phyloP scores from a whole-genome alignment of 2,888 invertebrate genomes.

The Philhelius pedissequus region DNA sequence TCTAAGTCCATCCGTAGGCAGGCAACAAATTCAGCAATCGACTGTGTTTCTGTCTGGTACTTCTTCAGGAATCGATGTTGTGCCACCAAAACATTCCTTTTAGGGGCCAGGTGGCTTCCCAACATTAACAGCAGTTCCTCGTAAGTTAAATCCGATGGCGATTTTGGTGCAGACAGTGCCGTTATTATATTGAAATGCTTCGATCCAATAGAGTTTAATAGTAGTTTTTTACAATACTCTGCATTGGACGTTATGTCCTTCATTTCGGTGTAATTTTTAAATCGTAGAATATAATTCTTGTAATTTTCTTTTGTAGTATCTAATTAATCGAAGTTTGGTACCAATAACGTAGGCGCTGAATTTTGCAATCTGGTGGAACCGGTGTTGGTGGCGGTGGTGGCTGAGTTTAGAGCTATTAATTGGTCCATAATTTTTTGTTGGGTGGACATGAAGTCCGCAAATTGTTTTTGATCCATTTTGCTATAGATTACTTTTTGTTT shows the following conservation, averaged over 20 bases:
- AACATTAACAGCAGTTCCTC: background rate
- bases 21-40: background rate
- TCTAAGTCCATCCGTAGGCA: background rate
- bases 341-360: background rate
- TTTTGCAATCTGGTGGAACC: no score
- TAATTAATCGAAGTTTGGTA: background rate
- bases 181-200: background rate
- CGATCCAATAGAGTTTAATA: background rate
- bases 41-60: background rate
- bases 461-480: background rate
- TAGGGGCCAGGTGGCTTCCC: background rate
- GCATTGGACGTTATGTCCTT: background rate
- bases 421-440: background rate
- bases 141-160: background rate
- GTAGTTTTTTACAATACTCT: background rate
- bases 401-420: background rate
- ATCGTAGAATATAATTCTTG: background rate
- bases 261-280: background rate
- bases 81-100: conserved; percentile 12
- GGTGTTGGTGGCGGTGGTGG: background rate
- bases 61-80: conserved; percentile 15
- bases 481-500: background rate
- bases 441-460: background rate
- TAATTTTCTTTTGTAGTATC: background rate
- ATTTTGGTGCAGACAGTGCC: background rate